Base-by-base conservation (phyloP, 2,797 vertebrate species). In the Valencia hispanica region DNA sequence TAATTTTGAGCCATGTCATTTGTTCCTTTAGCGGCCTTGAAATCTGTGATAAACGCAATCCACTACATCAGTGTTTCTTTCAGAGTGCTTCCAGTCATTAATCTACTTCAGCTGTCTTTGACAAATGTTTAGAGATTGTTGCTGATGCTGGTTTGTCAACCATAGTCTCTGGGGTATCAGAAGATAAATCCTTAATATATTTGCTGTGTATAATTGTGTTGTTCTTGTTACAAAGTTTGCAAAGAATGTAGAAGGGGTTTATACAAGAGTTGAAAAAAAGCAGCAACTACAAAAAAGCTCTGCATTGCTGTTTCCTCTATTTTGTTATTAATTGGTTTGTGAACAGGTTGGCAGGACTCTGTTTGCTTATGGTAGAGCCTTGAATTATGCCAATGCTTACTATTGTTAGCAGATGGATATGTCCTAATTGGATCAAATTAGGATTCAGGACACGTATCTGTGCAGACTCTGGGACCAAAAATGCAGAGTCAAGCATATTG, bases 321-420 rank as follows among this genome's bases (percentile, higher is more conserved):
- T 53, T 77, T 39, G 72, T 81, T 88, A 92, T 86, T 72, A 68
- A 92, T 90, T 78, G 71, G 50, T 68, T 50, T 82, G 73, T 68
- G 78, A 84, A 70, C 83, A 78, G 81, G 84, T 51, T 86, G 80
- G 83, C 69, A 77, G 72, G 30, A 69, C 78, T 69, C 57, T 57
- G 43, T 74, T 68, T 72, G 75, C 57, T 78, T 51, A 61, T 74
- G 15, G 36, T 9, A 63, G 32, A 81, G 71, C 75, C 71, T 79
- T 80, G 84, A 80, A 74, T 79, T 73, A 45, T 75, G 70, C 79
- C 74, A 36, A 65, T 57, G 68, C 74, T 61, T 61, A 30, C 63
- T 47, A 3, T 61, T 73, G 53, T 51, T 39, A 77, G 73, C 59
- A 74, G 78, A 61, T 83, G 48, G 51, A 77, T 61, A 63, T 76